Conservation (phyloP, 1,140 invertebrate genomes). For the Tetramorium parvispinum region DNA sequence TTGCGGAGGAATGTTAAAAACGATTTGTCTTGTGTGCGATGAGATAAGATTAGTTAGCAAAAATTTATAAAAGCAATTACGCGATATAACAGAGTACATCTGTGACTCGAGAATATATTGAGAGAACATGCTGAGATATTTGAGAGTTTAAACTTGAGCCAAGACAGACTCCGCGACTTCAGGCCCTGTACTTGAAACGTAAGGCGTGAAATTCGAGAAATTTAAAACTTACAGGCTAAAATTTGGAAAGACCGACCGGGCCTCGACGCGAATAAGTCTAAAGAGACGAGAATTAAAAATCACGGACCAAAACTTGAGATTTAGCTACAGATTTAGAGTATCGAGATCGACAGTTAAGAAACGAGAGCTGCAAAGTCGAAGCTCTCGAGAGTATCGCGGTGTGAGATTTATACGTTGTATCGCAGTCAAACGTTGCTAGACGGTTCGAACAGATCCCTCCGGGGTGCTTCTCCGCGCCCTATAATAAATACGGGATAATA, state of each 20-base stretch:
- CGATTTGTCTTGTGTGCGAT: background rate
- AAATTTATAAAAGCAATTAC: constrained; percentile 1
- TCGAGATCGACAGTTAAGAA: background rate
- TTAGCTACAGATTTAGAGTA: background rate
- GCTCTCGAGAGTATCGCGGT: background rate
- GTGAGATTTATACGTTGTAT: background rate
- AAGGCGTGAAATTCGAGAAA: background rate
- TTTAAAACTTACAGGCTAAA: background rate
- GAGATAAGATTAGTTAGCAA: background rate
- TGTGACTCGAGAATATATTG: background rate
- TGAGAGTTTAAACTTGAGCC: background rate
- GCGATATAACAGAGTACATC: background rate
- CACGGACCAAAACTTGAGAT: background rate
- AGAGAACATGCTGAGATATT: background rate
- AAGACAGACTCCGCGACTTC: background rate
- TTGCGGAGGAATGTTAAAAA: background rate
- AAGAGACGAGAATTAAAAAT: background rate
- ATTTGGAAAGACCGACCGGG: background rate
- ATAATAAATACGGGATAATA: constrained; percentile 50
- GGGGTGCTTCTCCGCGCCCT: background rate
- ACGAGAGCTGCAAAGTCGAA: background rate
- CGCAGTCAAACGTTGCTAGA: constrained; percentile 36
- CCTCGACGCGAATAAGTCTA: no score
- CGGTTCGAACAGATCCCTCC: constrained; percentile 63
- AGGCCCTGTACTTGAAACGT: background rate